Conservation (phyloP, 2,797 vertebrate genomes). For the Chrysocyon brachyurus region DNA sequence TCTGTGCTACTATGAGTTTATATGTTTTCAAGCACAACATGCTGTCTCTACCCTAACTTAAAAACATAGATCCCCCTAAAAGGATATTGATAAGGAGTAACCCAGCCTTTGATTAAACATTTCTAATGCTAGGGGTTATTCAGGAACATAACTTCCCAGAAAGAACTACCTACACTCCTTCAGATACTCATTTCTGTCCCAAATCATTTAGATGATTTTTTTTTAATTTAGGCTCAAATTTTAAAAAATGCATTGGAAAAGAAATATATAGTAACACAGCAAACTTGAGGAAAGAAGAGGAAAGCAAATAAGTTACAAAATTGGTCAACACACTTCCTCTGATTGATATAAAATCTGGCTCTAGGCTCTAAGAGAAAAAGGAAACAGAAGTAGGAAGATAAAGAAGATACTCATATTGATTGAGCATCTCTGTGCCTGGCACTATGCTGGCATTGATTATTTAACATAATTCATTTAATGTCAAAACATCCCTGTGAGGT, state of each 20-base stretch:
- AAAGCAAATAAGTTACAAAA: neutral
- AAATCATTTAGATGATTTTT: neutral
- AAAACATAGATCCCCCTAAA: neutral
- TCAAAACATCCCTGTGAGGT: conserved; percentile 18
- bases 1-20: neutral
- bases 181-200: neutral
- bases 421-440: neutral
- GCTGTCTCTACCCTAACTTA: neutral
- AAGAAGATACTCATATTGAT: neutral
- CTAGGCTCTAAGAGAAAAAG: neutral
- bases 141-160: neutral
- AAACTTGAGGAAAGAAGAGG: neutral
- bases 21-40: neutral
- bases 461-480: conserved; percentile 26
- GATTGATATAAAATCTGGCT: neutral
- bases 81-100: neutral
- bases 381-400: neutral
- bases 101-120: neutral
- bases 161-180: neutral
- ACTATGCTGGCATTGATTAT: neutral
- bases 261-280: neutral
- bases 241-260: neutral
- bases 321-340: neutral
- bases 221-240: neutral
- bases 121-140: neutral